Base-by-base conservation (phyloP, 1,140 invertebrate species). In the Lordiphosa mommai region DNA sequence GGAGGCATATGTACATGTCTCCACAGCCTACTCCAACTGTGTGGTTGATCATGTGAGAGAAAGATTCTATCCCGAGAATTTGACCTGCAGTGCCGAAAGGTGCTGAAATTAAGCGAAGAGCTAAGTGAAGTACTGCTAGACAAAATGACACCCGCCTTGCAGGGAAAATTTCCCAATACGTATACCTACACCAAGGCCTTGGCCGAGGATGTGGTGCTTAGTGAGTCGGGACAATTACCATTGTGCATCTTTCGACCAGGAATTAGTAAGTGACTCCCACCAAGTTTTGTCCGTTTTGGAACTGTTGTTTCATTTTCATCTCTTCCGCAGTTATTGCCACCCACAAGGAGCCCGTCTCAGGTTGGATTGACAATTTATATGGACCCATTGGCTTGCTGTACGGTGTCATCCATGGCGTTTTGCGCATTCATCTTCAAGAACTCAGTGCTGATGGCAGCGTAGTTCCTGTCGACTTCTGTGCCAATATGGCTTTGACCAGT, bases 111-210 rank as follows among this genome's bases (percentile, higher is more conserved):
- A 7, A 74, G 89, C 0, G 87, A 91, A 6, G 89, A 86, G 20
- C 13, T 91, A 30, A 85, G 92, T 27, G 90, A 91, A 0, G 90
- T 92, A 8, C 79, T 94, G 4, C 70, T 95, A 2, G 91, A 94
- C 14, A 88, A 89, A 4, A 91, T 95, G 46, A 92, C 93, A 34
- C 91, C 92, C 2, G 93, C 92, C 14, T 70, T 96, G 30, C 69
- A 95, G 1, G 92, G 91, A 0, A 90, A 93, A 8, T 94, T 92
- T 79, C 95, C 95, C 0, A 97, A 97, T 72, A 95, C 94, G 0
- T 97, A 97, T 72, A 92, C 93, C 0, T 96, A 92, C 70, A 96
- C 95, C 1, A 97, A 97, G 90, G 92, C 94, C 3, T 85, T 95
- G 6, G 94, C n/a, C n/a, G n/a, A n/a, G n/a, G n/a, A n/a, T n/a